phyloP scores from a whole-genome alignment of 1,140 invertebrate species.

The Papilio polyxenes region DNA sequence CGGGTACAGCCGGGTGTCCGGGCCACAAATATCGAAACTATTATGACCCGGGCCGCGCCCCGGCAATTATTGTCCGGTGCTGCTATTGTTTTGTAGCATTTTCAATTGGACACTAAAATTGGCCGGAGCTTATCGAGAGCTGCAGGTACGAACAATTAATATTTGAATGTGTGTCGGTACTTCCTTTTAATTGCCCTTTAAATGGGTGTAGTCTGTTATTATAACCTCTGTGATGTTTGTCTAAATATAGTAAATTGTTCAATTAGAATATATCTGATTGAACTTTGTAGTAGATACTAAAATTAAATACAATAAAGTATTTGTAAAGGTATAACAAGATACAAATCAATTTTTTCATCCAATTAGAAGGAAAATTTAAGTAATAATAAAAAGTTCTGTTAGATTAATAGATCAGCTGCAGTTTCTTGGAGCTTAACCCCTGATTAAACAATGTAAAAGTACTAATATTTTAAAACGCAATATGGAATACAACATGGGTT shows the following conservation, averaged over 20 bases:
- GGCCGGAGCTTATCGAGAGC: constrained; percentile 9
- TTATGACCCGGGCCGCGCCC: constrained; percentile 30
- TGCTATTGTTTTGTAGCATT: constrained; percentile 41
- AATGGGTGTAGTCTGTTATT: constrained; percentile 5
- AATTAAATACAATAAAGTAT: not conserved
- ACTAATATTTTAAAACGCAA: too few relatives aligned
- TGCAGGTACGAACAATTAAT: constrained; percentile 29
- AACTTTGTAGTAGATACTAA: not conserved
- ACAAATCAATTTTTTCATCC: too few relatives aligned
- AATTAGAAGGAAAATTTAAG: too few relatives aligned
- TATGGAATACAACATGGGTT: too few relatives aligned
- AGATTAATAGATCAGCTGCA: too few relatives aligned
- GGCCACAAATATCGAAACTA: constrained; percentile 36
- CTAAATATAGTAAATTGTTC: not conserved
- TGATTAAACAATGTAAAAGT: too few relatives aligned
- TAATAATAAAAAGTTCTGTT: too few relatives aligned
- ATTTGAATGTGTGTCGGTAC: constrained; percentile 12
- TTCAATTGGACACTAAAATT: constrained; percentile 35
- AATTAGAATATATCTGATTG: not conserved
- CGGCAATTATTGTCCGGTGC: constrained; percentile 34
- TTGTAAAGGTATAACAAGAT: not conserved
- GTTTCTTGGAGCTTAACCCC: too few relatives aligned
- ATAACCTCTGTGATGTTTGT: constrained; percentile 25
- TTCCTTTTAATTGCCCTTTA: constrained; percentile 17
- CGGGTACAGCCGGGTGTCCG: constrained; percentile 29